Conservation (phyloP, 2,113 vertebrate species). For the Erythrocercus mccallii region DNA sequence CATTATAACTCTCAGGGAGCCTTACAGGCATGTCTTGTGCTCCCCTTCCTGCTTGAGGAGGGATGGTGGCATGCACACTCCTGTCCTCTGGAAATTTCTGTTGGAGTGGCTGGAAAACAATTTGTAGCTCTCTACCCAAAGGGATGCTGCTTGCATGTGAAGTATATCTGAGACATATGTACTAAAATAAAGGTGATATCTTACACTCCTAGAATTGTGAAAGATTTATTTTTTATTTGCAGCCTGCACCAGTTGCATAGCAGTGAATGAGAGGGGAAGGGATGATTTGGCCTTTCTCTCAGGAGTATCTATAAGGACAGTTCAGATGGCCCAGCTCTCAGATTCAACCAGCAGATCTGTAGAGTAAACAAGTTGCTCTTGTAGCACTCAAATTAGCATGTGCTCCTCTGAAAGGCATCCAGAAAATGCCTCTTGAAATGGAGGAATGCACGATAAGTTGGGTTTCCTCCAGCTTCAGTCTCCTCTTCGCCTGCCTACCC, state of each 20-base stretch:
- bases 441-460: background rate
- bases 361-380: background rate
- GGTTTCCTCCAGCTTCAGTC: background rate
- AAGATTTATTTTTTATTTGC: background rate
- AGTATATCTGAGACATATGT: background rate
- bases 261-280: background rate
- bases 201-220: background rate
- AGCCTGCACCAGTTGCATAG: background rate
- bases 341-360: background rate
- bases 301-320: background rate
- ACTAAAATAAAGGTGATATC: background rate
- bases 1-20: background rate
- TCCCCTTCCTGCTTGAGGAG: background rate
- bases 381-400: background rate
- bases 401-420: background rate
- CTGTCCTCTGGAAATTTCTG: background rate
- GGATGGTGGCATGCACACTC: fast-evolving
- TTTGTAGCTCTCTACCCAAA: background rate
- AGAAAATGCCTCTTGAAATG: background rate
- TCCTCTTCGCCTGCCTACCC: background rate
- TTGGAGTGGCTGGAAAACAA: background rate
- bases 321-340: background rate
- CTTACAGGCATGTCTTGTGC: background rate
- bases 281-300: background rate
- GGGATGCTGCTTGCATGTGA: background rate